These are phyloP conservation scores for Eupithecia dodoneata DNA, from an alignment of 2,888 invertebrate genomes.

Conservation along the genomic window DNA sequence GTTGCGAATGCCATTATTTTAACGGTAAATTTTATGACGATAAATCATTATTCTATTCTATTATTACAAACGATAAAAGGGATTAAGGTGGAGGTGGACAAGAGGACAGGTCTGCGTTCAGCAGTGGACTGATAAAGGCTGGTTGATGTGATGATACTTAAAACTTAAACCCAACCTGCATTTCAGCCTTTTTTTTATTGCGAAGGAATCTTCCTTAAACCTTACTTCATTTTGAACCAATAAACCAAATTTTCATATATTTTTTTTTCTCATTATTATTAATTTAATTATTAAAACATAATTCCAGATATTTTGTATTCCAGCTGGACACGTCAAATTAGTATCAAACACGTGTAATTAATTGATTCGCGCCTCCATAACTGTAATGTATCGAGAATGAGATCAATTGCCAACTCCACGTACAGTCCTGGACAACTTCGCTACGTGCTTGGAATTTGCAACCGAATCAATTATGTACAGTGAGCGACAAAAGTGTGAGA, in stretches of 20 bases:
- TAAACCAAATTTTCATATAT: no score
- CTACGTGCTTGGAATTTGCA: constrained; percentile 70
- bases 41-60: no score
- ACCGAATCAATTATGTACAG: constrained; percentile 48
- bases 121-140: no score
- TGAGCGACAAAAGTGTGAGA: constrained; percentile 36
- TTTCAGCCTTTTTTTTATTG: no score
- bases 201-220: no score
- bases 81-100: no score
- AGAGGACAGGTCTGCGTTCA: no score
- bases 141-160: no score
- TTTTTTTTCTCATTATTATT: no score
- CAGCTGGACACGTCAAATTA: constrained; percentile 5
- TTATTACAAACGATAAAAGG: no score
- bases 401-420: constrained; percentile 57
- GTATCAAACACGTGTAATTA: constrained; percentile 42
- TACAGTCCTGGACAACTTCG: constrained; percentile 58
- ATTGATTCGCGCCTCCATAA: constrained; percentile 44
- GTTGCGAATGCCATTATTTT: neutral
- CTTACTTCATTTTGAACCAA: no score
- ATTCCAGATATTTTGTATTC: neutral
- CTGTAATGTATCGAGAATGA: constrained; percentile 57
- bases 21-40: neutral
- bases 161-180: no score
- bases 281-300: neutral